A percentile compares a stretch with the other conserved stretches of the same genome.
These are phyloP conservation scores for Drosophila virilis DNA, from an alignment of 1,140 invertebrate species.

Conservation along the genomic window DNA sequence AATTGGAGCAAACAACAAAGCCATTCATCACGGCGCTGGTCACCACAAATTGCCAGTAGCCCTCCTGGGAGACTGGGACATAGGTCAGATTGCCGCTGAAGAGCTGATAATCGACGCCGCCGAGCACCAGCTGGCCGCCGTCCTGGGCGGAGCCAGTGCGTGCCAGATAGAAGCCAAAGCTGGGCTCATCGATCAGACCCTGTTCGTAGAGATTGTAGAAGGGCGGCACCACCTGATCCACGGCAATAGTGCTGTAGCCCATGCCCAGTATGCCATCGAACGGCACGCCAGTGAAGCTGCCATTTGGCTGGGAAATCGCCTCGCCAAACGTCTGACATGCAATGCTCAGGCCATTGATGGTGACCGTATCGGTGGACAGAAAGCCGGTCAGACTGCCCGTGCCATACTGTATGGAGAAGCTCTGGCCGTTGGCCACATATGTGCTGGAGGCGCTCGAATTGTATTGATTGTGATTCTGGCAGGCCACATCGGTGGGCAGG, in stretches of 20 bases:
- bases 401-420: slow-evolving; percentile 71
- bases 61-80: slow-evolving; percentile 65
- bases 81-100: slow-evolving; percentile 71
- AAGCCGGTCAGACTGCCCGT: slow-evolving; percentile 65
- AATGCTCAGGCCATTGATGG: slow-evolving; percentile 87
- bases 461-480: slow-evolving; percentile 69
- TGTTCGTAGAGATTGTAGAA: slow-evolving; percentile 97
- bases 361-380: slow-evolving; percentile 68
- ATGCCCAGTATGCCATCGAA: slow-evolving; percentile 98
- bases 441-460: slow-evolving; percentile 67
- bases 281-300: slow-evolving; percentile 95
- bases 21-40: slow-evolving; percentile 51
- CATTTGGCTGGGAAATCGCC: slow-evolving; percentile 94
- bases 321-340: slow-evolving; percentile 97
- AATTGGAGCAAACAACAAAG: slow-evolving; percentile 83
- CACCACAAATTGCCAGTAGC: slow-evolving; percentile 83
- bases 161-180: slow-evolving; percentile 98
- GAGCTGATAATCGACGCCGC: slow-evolving; percentile 62
- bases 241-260: slow-evolving; percentile 94
- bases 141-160: slow-evolving; percentile 54
- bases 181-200: slow-evolving; percentile 89
- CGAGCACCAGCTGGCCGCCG: slow-evolving; percentile 67
- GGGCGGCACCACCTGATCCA: slow-evolving; percentile 94
- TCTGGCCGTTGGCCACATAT: slow-evolving; percentile 54
- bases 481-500: slow-evolving; percentile 58